Evolutionary conservation across 2,113 vertebrate species (phyloP), one percentile per base, ranked within the genome.

Genomic region (Colius striatus): DNA sequence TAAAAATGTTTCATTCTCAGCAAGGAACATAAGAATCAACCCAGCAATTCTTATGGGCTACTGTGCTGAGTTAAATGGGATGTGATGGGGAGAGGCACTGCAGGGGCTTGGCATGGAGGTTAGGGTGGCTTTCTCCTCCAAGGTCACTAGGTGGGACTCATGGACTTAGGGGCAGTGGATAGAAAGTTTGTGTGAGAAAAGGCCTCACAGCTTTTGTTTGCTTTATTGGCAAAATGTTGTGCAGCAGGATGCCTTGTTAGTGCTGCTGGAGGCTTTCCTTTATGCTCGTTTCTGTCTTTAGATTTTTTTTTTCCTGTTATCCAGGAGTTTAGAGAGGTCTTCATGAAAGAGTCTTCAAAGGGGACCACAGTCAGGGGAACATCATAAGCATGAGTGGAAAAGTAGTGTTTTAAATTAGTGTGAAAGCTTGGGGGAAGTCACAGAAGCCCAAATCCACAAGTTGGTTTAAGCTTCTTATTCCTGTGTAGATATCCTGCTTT

Each of bases 1-100:
- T 96, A 96, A 97, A 93, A 96, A 84, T 67, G 87, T 93, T 97
- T 96, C 91, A 55, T 78, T 96, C 94, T 95, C 95, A 90, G 94
- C 94, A 78, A 96, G 94, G 81, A 94, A 58, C 71, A 26, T 72
- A 32, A 86, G 91, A 95, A 87, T 93, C 93, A 95, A 67, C 76
- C 66, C 80, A 83, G 73, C 54, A 63, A 87, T 85, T 94, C 80
- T 71, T 77, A 84, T 12, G 84, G 89, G 92, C 94, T 96, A 94
- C 96, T 97, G 92, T 96, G 89, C 92, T 75, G 70, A 67, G 73
- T 90, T 87, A 67, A 82, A 73, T 32, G 17, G 63, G 91, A 73
- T 84, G 53, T 67, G 77, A 36, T 84, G 55, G 61, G 51, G 54
- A 88, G 50, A 41, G 45, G 36, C 4, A 2, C 4, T 4, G 67